Percentiles rank a stretch among this genome's conserved stretches.
Conservation (phyloP, 2,113 vertebrate species). For the Zosterops borbonicus region DNA sequence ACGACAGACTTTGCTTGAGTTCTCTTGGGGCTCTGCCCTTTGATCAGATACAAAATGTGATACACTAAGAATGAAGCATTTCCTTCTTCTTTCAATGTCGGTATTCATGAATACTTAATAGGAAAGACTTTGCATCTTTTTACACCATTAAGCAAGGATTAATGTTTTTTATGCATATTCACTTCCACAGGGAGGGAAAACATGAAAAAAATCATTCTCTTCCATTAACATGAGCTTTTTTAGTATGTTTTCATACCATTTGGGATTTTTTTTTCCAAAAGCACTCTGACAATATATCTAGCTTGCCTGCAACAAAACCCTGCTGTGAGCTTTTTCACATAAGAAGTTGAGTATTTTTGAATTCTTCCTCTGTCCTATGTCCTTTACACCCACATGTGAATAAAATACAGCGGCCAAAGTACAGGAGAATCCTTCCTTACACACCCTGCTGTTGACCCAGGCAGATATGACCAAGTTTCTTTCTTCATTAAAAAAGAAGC, state of each 20-base stretch:
- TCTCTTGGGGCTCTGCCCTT: background rate
- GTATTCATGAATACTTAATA: background rate
- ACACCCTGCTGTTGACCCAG: background rate
- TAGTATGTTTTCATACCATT: background rate
- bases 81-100: background rate
- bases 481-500: background rate
- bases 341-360: background rate
- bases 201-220: background rate
- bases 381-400: background rate
- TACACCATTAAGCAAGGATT: constrained; percentile 23
- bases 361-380: background rate
- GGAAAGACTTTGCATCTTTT: constrained; percentile 8
- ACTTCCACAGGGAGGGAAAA: background rate
- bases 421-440: background rate
- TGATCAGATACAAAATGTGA: background rate
- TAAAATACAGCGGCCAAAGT: background rate
- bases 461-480: background rate
- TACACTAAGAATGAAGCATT: background rate
- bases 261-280: background rate
- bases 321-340: background rate
- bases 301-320: background rate
- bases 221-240: background rate
- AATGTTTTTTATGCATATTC: background rate
- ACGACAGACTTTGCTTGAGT: fast-evolving
- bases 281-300: background rate